phyloP scores from a whole-genome alignment of 2,797 vertebrate genomes.

The Falco naumanni region DNA sequence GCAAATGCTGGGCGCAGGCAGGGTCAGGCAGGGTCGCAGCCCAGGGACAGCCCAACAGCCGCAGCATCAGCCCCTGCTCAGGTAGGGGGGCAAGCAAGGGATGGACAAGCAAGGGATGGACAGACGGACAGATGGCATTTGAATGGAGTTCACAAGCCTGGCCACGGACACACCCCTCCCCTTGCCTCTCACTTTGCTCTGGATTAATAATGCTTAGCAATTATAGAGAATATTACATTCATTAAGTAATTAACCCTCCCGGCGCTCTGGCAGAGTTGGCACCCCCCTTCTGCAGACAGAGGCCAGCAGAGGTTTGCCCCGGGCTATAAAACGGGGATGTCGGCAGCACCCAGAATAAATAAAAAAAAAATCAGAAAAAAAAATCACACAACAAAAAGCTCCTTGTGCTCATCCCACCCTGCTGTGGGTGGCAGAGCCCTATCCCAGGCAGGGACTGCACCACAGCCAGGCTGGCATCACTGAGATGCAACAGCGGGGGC shows the following conservation, averaged over 20 bases:
- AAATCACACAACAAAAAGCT: background rate
- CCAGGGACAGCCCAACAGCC: background rate
- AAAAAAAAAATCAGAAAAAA: background rate
- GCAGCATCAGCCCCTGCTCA: accelerated
- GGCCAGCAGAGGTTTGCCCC: background rate
- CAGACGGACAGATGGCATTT: background rate
- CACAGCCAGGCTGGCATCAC: accelerated
- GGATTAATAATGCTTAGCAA: conserved; percentile 62
- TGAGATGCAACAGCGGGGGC: background rate
- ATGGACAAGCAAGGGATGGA: background rate
- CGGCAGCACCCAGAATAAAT: background rate
- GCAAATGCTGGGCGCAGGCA: background rate
- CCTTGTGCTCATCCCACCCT: background rate
- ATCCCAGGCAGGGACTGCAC: accelerated
- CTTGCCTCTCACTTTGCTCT: conserved; percentile 18
- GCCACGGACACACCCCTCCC: background rate
- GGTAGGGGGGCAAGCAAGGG: background rate
- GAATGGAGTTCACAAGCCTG: background rate
- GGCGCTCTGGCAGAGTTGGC: background rate
- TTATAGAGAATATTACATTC: conserved; percentile 62
- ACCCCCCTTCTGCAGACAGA: background rate
- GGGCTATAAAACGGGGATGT: background rate
- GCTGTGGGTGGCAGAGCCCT: accelerated
- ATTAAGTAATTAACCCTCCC: conserved; percentile 70
- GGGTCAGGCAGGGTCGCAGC: background rate